These are phyloP conservation scores for Xyrauchen texanus DNA, from an alignment of 2,113 vertebrate species.

Conservation along the genomic window DNA sequence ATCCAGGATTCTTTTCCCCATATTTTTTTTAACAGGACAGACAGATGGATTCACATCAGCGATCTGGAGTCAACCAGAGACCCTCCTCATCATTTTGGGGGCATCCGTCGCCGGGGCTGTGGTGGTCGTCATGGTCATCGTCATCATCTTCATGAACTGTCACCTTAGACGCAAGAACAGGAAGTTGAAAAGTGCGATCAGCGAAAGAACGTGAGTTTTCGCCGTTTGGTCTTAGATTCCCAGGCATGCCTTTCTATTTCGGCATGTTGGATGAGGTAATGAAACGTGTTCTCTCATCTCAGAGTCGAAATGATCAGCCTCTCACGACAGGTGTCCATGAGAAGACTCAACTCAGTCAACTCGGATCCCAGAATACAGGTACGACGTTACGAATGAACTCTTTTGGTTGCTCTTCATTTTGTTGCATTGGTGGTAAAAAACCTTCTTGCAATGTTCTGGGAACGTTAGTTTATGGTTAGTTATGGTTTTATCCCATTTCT, in stretches of 20 bases:
- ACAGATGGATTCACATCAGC: accelerated
- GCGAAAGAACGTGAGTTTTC: slow-evolving; percentile 78
- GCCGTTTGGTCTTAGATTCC: not conserved
- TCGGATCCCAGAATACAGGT: slow-evolving; percentile 80
- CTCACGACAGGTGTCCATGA: slow-evolving; percentile 84
- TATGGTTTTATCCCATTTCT: too few species aligned
- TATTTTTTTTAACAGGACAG: slow-evolving; percentile 22
- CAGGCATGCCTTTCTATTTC: not conserved
- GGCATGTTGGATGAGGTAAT: too few species aligned
- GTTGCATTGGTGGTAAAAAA: too few species aligned
- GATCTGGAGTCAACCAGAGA: slow-evolving; percentile 64
- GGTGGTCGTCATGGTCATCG: slow-evolving; percentile 78
- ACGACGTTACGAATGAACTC: not conserved
- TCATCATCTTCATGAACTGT: slow-evolving; percentile 80
- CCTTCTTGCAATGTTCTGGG: too few species aligned
- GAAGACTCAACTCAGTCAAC: slow-evolving; percentile 83
- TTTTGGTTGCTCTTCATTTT: too few species aligned
- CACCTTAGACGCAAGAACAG: slow-evolving; percentile 79
- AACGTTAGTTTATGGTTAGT: too few species aligned
- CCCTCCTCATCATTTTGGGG: slow-evolving; percentile 76
- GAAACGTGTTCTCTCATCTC: not conserved
- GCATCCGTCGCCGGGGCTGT: slow-evolving; percentile 73
- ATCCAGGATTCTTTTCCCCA: too few species aligned
- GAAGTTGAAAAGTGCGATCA: slow-evolving; percentile 81
- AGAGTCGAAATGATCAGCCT: slow-evolving; percentile 85